phyloP scores from a whole-genome alignment of 2,797 vertebrate species.

The Vespertilio murinus region DNA sequence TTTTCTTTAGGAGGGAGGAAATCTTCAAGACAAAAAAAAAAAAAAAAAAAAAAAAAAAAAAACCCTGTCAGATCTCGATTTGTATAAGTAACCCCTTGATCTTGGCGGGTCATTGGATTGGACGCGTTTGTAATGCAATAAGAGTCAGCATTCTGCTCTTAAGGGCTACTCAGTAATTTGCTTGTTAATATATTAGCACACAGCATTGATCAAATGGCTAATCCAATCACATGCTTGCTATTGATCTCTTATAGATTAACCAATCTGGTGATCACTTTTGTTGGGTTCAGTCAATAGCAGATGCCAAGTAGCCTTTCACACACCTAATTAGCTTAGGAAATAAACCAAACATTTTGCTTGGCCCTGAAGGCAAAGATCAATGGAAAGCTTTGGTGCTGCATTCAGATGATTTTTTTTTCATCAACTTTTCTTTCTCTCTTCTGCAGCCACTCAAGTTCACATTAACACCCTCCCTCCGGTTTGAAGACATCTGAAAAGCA shows the following conservation, averaged over 20 bases:
- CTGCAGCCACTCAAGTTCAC: slow-evolving; percentile 82
- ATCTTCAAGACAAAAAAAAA: slow-evolving; percentile 72
- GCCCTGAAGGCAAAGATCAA: slow-evolving; percentile 91
- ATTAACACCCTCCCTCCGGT: slow-evolving; percentile 83
- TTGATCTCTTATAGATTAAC: slow-evolving; percentile 93
- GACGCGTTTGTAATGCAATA: slow-evolving; percentile 86
- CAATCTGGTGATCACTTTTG: slow-evolving; percentile 92
- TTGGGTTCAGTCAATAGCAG: slow-evolving; percentile 91
- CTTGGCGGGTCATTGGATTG: slow-evolving; percentile 85
- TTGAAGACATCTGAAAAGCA: slow-evolving; percentile 91
- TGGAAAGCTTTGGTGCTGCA: slow-evolving; percentile 90
- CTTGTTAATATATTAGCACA: slow-evolving; percentile 98
- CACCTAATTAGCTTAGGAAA: slow-evolving; percentile 96
- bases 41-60: slow-evolving; percentile 75
- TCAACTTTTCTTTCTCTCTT: slow-evolving; percentile 79
- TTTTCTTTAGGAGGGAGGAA: slow-evolving; percentile 75
- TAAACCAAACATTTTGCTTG: slow-evolving; percentile 98
- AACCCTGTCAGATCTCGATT: slow-evolving; percentile 80
- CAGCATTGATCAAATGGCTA: slow-evolving; percentile 95
- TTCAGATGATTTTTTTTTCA: slow-evolving; percentile 92
- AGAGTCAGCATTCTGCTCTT: slow-evolving; percentile 86
- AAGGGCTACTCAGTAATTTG: slow-evolving; percentile 90
- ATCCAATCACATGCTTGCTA: slow-evolving; percentile 94
- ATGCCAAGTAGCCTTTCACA: slow-evolving; percentile 91
- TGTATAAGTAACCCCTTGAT: slow-evolving; percentile 86